Evolutionary conservation across 1,140 invertebrate genomes (phyloP), one percentile per base, ranked within the genome.

Genomic region (Melanaphis sacchari): DNA sequence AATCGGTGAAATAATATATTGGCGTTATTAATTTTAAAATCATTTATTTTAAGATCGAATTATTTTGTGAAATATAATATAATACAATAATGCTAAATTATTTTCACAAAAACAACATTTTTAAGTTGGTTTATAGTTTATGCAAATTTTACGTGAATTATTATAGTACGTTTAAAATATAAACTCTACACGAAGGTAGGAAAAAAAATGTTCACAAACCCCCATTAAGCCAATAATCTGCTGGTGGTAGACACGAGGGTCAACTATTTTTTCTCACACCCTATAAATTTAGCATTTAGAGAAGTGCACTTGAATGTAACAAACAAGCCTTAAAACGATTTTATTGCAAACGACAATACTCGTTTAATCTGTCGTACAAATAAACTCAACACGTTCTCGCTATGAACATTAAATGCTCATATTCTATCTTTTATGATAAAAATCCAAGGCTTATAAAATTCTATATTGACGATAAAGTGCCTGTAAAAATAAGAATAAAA

Each of bases 341-440:
- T 41, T 54, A 90, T 54, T 38, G 52, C 88, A 24, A 90, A 54
- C 31, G 59, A 66, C 90, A 26, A 41, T 36, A 40, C 41, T 40
- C 90, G 90, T 91, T 91, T 66, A 91, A 91, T 91, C 59, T 40
- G 38, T 66, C 21, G 52, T 66, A 66, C 52, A 66, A 91, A 91
- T 66, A 66, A 59, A 91, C 90, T n/a, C 26, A 66, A 91, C 90
- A 66, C 87, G 43, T 85, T 21, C 41, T 40, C 21, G 36, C 82
- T 26, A 76, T 76, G 38, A 84, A 41, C 82, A 40, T 84, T 40
- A 40, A 84, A 84, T 40, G 59, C 59, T 31, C 59, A 76, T 76
- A 76, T 76, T 76, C 59, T n/a, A 76, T 76, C 59, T n/a, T 76
- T 76, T 76, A 76, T n/a, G 59, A n/a, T n/a, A 3, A n/a, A 76